phyloP scores from a whole-genome alignment of 2,113 vertebrate genomes.

The Thermophis baileyi region DNA sequence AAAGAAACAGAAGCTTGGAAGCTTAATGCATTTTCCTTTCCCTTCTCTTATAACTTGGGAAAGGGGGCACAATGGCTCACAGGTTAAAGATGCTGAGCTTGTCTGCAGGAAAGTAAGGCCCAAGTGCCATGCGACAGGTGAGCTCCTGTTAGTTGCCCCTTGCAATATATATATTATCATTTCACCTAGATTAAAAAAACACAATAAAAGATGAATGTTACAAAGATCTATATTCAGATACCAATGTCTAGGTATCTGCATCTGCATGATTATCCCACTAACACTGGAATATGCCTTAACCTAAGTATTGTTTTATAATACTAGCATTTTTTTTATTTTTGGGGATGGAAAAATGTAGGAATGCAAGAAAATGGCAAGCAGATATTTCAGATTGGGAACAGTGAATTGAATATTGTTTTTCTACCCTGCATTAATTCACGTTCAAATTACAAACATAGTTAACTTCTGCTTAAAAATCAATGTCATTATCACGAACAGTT shows the following conservation, averaged over 20 bases:
- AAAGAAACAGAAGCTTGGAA: background rate
- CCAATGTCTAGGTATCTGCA: background rate
- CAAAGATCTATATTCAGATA: background rate
- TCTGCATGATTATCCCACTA: background rate
- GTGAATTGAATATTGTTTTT: background rate
- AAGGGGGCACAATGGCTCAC: background rate
- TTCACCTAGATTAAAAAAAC: background rate
- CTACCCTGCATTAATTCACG: background rate
- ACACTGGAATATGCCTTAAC: background rate
- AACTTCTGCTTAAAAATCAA: slow-evolving; percentile 13
- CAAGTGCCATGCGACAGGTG: background rate
- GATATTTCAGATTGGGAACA: background rate
- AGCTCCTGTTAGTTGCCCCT: background rate
- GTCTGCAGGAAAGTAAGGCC: background rate
- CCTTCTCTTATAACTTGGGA: background rate
- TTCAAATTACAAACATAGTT: slow-evolving; percentile 7
- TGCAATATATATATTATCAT: background rate
- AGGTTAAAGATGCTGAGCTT: background rate
- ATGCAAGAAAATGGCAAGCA: background rate
- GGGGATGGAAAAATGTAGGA: background rate
- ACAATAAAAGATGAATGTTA: background rate
- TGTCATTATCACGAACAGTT: slow-evolving; percentile 39
- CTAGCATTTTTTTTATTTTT: slow-evolving; percentile 8
- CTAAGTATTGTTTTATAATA: background rate
- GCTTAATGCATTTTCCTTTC: background rate